These are phyloP conservation scores for Misgurnus mizolepis DNA, from an alignment of 2,113 vertebrate species.

Conservation along the genomic window DNA sequence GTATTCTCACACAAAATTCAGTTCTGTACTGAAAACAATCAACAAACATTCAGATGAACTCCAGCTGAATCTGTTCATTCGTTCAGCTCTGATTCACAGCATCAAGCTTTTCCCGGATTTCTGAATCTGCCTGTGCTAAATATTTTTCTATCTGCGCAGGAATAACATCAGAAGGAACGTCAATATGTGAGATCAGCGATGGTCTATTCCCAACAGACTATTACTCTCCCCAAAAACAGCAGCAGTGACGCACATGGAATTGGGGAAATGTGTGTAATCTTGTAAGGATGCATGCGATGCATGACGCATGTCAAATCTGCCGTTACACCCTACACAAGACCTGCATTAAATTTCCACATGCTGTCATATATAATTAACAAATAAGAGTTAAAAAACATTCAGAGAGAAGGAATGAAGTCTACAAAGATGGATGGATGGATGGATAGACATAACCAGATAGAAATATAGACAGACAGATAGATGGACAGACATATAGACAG, in stretches of 20 bases:
- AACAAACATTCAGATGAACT: too few relatives aligned
- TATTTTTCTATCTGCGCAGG: too few relatives aligned
- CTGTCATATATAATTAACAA: conserved; percentile 19
- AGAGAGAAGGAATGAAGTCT: not conserved
- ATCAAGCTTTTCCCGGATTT: too few relatives aligned
- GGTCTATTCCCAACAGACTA: not conserved
- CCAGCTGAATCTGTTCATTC: too few relatives aligned
- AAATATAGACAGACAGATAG: not conserved
- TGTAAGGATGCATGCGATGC: not conserved
- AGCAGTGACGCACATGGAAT: not conserved
- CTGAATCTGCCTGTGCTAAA: too few relatives aligned
- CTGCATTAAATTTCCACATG: conserved; percentile 1
- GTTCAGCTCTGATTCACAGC: too few relatives aligned
- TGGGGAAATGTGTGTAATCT: not conserved
- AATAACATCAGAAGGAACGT: too few relatives aligned
- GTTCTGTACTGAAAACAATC: too few relatives aligned
- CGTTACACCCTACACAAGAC: conserved; percentile 10
- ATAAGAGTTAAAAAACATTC: conserved; percentile 3
- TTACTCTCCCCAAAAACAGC: not conserved
- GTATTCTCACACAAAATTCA: too few relatives aligned
- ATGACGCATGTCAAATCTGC: conserved; percentile 3
- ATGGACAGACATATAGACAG: not conserved
- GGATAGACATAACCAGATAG: not conserved
- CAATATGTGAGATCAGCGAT: too few relatives aligned
- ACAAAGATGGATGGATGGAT: not conserved